phyloP scores from a whole-genome alignment of 1,140 invertebrate genomes.

The Sarcophaga bullata region DNA sequence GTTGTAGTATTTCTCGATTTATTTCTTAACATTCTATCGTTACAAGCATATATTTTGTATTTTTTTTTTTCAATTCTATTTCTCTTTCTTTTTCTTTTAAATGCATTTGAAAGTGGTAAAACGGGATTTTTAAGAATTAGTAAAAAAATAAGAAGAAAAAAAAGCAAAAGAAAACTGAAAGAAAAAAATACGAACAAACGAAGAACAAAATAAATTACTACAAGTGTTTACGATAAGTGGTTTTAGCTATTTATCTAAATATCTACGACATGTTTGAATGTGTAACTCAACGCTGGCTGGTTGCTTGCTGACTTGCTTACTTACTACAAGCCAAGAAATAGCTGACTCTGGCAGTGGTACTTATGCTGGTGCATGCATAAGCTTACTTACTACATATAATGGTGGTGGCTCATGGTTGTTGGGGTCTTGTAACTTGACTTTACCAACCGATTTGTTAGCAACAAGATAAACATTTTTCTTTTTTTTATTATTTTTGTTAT shows the following conservation, averaged over 20 bases:
- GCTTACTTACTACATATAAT: background rate
- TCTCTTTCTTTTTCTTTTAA: background rate
- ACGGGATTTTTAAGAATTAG: slow-evolving; percentile 24
- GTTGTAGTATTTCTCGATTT: background rate
- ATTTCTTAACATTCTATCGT: too few species aligned
- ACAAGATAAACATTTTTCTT: background rate
- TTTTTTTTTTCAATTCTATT: background rate
- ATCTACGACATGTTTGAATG: background rate
- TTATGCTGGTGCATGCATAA: background rate
- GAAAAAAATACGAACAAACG: background rate
- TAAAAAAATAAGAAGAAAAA: background rate
- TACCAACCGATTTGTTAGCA: background rate
- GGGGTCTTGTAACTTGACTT: background rate
- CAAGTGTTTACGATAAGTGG: slow-evolving; percentile 26
- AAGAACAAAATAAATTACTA: slow-evolving; percentile 2
- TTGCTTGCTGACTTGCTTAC: too few species aligned
- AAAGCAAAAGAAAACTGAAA: background rate
- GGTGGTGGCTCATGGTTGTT: background rate
- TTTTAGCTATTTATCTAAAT: slow-evolving; percentile 24
- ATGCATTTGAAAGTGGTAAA: slow-evolving; percentile 24
- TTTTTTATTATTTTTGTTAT: too few species aligned
- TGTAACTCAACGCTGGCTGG: too few species aligned
- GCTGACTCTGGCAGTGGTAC: too few species aligned
- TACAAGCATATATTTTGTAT: background rate
- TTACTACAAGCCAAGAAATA: too few species aligned